Conservation (phyloP, 2,888 invertebrate species). For the Clivina fossor region DNA sequence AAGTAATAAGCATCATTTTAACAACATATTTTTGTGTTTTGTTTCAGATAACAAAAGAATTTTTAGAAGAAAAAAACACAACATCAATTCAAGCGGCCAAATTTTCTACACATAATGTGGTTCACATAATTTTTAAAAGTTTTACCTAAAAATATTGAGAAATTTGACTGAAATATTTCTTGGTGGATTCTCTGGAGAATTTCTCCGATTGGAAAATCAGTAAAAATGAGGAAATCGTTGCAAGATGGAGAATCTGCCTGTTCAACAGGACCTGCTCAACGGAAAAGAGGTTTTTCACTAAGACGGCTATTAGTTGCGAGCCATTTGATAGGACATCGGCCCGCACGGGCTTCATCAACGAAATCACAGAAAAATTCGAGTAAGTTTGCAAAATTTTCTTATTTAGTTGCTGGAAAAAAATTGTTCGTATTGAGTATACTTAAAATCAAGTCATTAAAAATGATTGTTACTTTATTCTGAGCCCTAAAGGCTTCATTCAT, state of each 20-base stretch:
- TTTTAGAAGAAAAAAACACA: background rate
- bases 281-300: slow-evolving; percentile 54
- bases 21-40: too few relatives aligned
- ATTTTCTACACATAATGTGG: background rate
- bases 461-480: too few relatives aligned
- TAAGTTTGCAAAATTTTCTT: too few relatives aligned
- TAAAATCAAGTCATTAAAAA: too few relatives aligned
- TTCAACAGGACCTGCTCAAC: slow-evolving; percentile 47
- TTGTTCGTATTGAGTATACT: too few relatives aligned
- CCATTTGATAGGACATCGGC: slow-evolving; percentile 53
- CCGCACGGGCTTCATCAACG: slow-evolving; percentile 44
- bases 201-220: background rate
- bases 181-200: background rate
- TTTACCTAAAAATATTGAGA: background rate
- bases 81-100: background rate
- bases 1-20: too few relatives aligned
- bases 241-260: slow-evolving; percentile 45
- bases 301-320: slow-evolving; percentile 55
- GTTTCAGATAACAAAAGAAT: too few relatives aligned
- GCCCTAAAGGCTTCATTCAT: too few relatives aligned
- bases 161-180: background rate
- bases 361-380: slow-evolving; percentile 20
- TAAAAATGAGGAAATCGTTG: slow-evolving; percentile 21
- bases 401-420: too few relatives aligned
- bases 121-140: slow-evolving; percentile 7